A percentile compares a stretch with the other conserved stretches of the same genome.
phyloP scores from a whole-genome alignment of 2,888 invertebrate species.

The Spilosoma lubricipeda region DNA sequence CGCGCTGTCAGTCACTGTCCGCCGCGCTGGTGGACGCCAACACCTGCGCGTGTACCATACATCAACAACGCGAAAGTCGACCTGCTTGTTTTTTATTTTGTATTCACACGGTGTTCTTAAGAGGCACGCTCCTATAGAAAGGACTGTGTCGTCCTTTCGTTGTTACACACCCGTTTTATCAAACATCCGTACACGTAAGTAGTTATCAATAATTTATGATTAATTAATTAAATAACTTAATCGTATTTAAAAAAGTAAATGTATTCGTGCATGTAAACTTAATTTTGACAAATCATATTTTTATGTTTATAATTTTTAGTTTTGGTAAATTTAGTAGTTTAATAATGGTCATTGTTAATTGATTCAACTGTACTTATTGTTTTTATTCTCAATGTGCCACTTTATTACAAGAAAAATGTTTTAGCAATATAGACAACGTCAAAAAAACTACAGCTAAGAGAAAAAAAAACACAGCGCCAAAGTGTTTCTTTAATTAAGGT shows the following conservation, averaged over 20 bases:
- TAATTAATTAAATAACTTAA: conserved; percentile 3
- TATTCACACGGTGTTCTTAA: conserved; percentile 72
- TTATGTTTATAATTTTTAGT: not conserved
- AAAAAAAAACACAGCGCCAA: not conserved
- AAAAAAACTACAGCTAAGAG: not conserved
- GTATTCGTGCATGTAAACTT: not conserved
- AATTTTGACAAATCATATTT: not conserved
- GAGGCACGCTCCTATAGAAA: conserved; percentile 66
- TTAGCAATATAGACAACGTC: not conserved
- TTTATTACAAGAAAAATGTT: too few relatives aligned
- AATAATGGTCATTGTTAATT: not conserved
- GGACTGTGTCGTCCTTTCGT: conserved; percentile 64
- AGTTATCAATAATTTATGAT: conserved; percentile 12
- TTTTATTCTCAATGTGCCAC: not conserved
- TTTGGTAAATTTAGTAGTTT: not conserved
- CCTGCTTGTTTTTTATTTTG: conserved; percentile 69
- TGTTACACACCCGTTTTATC: conserved; percentile 53
- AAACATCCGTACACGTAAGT: conserved; percentile 61
- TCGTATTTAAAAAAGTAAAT: not conserved
- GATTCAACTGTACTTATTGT: not conserved
- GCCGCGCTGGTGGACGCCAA: conserved; percentile 68
- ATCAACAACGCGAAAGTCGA: conserved; percentile 74
- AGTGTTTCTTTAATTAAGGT: not conserved
- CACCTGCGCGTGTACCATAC: conserved; percentile 66
- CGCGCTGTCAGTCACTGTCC: conserved; percentile 68